Evolutionary conservation across 2,888 invertebrate species (phyloP).

Genomic region (Pandemis cinnamomeana): DNA sequence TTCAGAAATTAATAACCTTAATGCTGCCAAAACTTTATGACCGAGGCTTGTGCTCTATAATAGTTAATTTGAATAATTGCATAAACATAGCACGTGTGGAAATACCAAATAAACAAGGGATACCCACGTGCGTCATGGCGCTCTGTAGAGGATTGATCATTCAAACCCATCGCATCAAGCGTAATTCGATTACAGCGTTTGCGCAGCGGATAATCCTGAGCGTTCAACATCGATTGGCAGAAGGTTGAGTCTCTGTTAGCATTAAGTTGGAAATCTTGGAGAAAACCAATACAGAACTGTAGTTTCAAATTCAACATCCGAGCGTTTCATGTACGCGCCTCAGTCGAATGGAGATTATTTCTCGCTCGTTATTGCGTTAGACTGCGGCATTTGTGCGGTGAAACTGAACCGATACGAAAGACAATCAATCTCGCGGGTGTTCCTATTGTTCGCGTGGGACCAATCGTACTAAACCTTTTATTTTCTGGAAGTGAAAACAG

Average conservation of each 20-base stretch:
- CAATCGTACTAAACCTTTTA: constrained; percentile 59
- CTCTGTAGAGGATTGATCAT: background rate
- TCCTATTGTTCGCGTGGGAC: constrained; percentile 79
- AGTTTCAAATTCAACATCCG: constrained; percentile 44
- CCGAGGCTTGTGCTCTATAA: background rate
- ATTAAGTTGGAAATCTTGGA: constrained; percentile 48
- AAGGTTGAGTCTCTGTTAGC: constrained; percentile 49
- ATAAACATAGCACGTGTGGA: constrained; percentile 2
- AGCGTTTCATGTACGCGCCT: constrained; percentile 49
- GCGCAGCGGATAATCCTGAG: constrained; percentile 54
- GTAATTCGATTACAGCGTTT: constrained; percentile 55
- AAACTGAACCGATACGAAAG: constrained; percentile 73
- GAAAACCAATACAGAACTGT: constrained; percentile 47
- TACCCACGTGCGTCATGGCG: background rate
- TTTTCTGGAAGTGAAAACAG: constrained; percentile 61
- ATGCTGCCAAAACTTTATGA: constrained; percentile 1
- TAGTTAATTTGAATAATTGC: constrained; percentile 1
- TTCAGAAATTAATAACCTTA: background rate
- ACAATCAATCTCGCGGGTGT: constrained; percentile 70
- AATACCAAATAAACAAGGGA: constrained; percentile 11
- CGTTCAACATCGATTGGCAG: constrained; percentile 48
- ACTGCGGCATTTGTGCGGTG: constrained; percentile 59
- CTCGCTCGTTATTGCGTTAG: constrained; percentile 56
- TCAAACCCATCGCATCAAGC: constrained; percentile 11
- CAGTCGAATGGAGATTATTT: constrained; percentile 59